Conservation (phyloP, 2,797 vertebrate genomes). For the Lagorchestes hirsutus region DNA sequence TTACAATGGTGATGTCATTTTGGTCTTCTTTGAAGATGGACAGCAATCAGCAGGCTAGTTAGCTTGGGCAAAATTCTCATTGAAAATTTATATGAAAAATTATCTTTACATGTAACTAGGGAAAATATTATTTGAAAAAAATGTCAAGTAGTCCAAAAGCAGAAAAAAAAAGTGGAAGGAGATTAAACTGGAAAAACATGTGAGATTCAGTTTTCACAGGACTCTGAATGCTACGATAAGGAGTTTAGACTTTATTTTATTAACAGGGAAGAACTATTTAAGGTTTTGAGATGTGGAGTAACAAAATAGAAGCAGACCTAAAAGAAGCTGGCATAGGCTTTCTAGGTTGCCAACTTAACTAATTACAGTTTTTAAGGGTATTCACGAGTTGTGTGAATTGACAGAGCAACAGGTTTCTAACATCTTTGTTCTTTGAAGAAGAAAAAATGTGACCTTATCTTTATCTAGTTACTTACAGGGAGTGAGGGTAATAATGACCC, state of each 20-base stretch:
- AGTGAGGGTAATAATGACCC: neutral
- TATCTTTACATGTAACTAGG: neutral
- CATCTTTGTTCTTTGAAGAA: neutral
- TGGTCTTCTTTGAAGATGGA: no score
- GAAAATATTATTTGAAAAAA: neutral
- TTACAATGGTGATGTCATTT: no score
- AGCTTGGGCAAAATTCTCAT: neutral
- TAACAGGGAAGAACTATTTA: no score
- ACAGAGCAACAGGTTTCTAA: neutral
- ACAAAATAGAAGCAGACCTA: neutral
- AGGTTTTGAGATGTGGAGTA: neutral
- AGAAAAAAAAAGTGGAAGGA: neutral
- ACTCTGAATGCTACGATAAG: neutral
- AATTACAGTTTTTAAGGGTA: neutral
- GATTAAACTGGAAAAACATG: neutral
- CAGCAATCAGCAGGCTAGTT: no score
- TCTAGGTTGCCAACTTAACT: neutral
- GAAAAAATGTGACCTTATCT: neutral
- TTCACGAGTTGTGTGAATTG: neutral
- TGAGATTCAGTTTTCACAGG: neutral
- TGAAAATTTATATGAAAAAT: neutral
- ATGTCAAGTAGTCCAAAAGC: neutral
- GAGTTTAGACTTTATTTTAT: no score
- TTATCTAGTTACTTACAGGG: neutral
- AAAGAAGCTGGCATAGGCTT: neutral